Conservation (phyloP, 2,888 invertebrate genomes). For the Papilio demoleus region DNA sequence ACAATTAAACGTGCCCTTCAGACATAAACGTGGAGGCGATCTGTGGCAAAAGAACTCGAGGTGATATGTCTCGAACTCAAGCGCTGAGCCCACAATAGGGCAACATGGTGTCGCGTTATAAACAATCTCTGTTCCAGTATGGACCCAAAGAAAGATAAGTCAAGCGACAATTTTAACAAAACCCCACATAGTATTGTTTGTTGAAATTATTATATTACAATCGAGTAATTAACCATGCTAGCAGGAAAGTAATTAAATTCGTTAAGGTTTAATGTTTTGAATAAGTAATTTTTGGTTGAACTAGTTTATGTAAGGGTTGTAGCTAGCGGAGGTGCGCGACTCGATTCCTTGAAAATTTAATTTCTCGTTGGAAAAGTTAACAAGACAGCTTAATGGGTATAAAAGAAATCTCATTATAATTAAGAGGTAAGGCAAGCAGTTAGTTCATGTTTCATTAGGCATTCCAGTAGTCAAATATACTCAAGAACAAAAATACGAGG, state of each 20-base stretch:
- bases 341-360: constrained; percentile 13
- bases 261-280: constrained; percentile 14
- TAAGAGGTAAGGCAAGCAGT: neutral
- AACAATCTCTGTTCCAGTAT: too few species aligned
- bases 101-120: too few species aligned
- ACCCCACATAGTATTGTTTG: too few species aligned
- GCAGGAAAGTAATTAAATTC: constrained; percentile 10
- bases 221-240: neutral
- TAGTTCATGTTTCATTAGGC: neutral
- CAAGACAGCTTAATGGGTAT: constrained; percentile 18
- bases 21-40: too few species aligned
- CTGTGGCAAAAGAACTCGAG: too few species aligned
- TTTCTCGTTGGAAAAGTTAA: constrained; percentile 16
- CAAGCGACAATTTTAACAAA: too few species aligned
- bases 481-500: too few species aligned
- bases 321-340: constrained; percentile 3
- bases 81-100: too few species aligned
- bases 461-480: neutral
- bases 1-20: too few species aligned
- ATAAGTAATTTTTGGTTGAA: constrained; percentile 12
- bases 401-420: constrained; percentile 16
- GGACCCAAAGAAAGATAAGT: too few species aligned
- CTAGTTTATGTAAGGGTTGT: constrained; percentile 9
- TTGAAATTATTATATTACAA: neutral
- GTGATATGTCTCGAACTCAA: too few species aligned